Evolutionary conservation across 2,797 vertebrate species (phyloP).

Genomic region (Sciaenops ocellatus): DNA sequence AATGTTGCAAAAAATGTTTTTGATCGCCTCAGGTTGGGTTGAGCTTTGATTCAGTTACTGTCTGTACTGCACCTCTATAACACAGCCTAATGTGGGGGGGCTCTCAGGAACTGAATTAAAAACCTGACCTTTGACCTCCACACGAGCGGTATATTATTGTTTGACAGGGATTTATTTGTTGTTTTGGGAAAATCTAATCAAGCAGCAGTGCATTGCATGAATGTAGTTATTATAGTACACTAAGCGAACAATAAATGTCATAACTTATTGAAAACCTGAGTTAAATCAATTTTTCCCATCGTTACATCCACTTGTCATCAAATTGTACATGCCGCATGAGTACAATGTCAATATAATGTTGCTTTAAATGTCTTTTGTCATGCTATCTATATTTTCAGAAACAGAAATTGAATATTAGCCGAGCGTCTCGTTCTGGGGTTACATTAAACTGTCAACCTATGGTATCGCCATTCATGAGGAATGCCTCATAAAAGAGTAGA

Average conservation of each 20-base stretch:
- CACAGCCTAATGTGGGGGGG: not conserved
- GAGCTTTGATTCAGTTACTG: constrained; percentile 53
- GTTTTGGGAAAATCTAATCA: constrained; percentile 32
- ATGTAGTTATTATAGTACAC: constrained; percentile 28
- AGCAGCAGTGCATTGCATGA: not conserved
- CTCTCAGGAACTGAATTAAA: constrained; percentile 31
- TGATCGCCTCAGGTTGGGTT: constrained; percentile 49
- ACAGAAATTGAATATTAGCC: constrained; percentile 49
- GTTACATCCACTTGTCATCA: constrained; percentile 48
- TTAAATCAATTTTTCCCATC: constrained; percentile 44
- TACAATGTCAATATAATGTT: constrained; percentile 26
- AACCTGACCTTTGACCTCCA: constrained; percentile 31
- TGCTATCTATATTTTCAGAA: constrained; percentile 46
- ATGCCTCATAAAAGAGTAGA: constrained; percentile 43
- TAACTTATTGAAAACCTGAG: constrained; percentile 30
- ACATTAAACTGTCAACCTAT: constrained; percentile 64
- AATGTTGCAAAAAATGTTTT: constrained; percentile 63
- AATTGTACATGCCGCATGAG: constrained; percentile 10
- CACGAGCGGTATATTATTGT: constrained; percentile 19
- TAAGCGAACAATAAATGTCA: constrained; percentile 51
- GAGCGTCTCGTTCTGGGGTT: constrained; percentile 29
- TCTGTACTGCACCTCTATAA: constrained; percentile 15
- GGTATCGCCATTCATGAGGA: constrained; percentile 45
- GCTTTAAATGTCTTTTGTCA: constrained; percentile 53
- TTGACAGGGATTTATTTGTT: constrained; percentile 15